Evolutionary conservation across 2,797 vertebrate species (phyloP).

Genomic region (Peromyscus melanophrys): DNA sequence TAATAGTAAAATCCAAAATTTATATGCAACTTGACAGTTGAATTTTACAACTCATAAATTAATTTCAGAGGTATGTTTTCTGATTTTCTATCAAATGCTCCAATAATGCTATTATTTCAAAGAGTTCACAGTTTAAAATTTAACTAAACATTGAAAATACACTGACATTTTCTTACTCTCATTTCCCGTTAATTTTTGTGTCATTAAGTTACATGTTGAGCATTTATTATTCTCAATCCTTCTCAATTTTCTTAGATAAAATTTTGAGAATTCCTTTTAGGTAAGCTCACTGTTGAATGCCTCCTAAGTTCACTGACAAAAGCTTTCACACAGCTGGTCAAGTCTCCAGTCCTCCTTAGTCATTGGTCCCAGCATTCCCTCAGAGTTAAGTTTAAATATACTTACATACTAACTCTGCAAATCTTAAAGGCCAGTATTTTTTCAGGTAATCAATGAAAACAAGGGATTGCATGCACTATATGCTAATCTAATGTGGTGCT

Average conservation of each 20-base stretch:
- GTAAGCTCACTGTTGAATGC: background rate
- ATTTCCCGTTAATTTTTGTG: constrained; percentile 60
- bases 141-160: constrained; percentile 55
- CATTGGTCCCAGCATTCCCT: background rate
- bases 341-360: background rate
- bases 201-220: constrained; percentile 42
- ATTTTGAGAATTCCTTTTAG: background rate
- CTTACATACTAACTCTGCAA: background rate
- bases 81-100: background rate
- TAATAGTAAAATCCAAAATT: background rate
- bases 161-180: constrained; percentile 68
- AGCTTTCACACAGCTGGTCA: constrained; percentile 27
- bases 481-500: background rate
- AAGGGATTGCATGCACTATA: background rate
- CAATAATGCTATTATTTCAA: background rate
- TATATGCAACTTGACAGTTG: background rate
- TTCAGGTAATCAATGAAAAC: background rate
- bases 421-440: constrained; percentile 26
- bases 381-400: background rate
- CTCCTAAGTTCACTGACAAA: constrained; percentile 19
- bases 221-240: background rate
- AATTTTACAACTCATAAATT: background rate
- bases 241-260: background rate
- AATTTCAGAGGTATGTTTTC: background rate
- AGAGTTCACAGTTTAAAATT: constrained; percentile 44